A percentile compares a stretch with the other conserved stretches of the same genome.
phyloP scores from a whole-genome alignment of 2,113 vertebrate species.

The Chiloscyllium plagiosum region DNA sequence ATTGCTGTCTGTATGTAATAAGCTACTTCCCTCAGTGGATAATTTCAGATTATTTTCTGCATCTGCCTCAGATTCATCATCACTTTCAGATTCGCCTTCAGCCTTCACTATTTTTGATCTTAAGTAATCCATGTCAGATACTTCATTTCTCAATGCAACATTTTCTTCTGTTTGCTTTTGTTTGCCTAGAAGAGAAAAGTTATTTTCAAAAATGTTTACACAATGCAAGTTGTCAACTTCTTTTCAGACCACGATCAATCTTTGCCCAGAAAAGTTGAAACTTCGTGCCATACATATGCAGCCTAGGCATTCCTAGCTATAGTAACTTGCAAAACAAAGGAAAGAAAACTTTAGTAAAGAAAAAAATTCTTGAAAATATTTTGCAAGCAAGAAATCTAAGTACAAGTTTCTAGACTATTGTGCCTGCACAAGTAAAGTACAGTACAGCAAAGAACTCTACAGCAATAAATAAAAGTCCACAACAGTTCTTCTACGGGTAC shows the following conservation, averaged over 20 bases:
- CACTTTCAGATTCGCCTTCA: conserved; percentile 44
- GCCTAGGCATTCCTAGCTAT: too few species aligned
- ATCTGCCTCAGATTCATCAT: conserved; percentile 41
- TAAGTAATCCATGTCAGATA: conserved; percentile 93
- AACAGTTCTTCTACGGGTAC: too few species aligned
- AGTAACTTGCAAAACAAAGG: too few species aligned
- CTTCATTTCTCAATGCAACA: conserved; percentile 49
- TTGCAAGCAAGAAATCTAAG: too few species aligned
- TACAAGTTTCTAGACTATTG: too few species aligned
- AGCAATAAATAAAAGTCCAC: too few species aligned
- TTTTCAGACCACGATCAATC: background rate
- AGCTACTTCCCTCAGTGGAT: background rate
- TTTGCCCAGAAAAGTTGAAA: too few species aligned
- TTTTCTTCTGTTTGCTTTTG: conserved; percentile 39
- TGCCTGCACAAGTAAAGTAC: too few species aligned
- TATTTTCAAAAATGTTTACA: background rate
- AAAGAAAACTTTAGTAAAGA: too few species aligned
- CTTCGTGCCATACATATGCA: too few species aligned
- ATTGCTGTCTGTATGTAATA: background rate
- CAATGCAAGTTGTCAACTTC: background rate
- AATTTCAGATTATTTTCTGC: conserved; percentile 42
- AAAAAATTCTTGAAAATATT: too few species aligned
- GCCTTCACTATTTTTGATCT: conserved; percentile 74
- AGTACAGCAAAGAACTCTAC: too few species aligned
- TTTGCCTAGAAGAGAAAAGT: background rate